Evolutionary conservation across 2,113 vertebrate genomes (phyloP), one percentile per base, ranked within the genome.

Genomic region (Pteronura brasiliensis): DNA sequence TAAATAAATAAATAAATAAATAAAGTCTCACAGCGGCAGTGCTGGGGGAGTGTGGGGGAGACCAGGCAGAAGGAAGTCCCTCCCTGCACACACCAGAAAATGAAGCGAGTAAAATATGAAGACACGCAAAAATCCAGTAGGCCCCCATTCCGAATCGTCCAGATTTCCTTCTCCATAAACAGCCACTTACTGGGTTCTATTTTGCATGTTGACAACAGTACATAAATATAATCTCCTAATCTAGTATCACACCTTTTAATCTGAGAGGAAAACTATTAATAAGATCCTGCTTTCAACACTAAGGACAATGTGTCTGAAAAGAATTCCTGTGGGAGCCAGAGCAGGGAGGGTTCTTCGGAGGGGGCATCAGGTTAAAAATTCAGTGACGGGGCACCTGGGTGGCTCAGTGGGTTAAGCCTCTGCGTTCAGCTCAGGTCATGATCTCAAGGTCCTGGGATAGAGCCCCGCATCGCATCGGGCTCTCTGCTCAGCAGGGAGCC

Each of bases 181-280:
- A 44, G 20, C 57, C n/a, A 87, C 72, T 87, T 79, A 12, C 11
- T 44, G 81, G 82, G 71, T 49, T 93, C 74, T 36, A n/a, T 55
- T 69, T 61, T 55, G 18, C 47, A 36, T 17, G 34, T 3, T 52
- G 42, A 2, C 76, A 96, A 77, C 29, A 94, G 80, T 15, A 71
- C 6, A 71, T 20, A 93, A 95, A 97, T 15, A 76, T n/a, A 90
- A 59, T 65, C 69, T 83, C n/a, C 57, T 65, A 59, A 59, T 21
- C 31, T 74, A 49, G 8, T 21, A 55, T 34, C 27, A 34, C 15
- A 63, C 4, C 8, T 63, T 76, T 57, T 25, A 69, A 83, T 21
- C 34, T 12, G 2, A 79, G 20, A 77, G 10, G 76, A 90, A 82
- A 59, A 82, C 47, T 74, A 31, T 59, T 84, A 63, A 29, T 63